Conservation (phyloP, 92 coral and sea anemone genomes). For the Epizoanthus rinbou region DNA sequence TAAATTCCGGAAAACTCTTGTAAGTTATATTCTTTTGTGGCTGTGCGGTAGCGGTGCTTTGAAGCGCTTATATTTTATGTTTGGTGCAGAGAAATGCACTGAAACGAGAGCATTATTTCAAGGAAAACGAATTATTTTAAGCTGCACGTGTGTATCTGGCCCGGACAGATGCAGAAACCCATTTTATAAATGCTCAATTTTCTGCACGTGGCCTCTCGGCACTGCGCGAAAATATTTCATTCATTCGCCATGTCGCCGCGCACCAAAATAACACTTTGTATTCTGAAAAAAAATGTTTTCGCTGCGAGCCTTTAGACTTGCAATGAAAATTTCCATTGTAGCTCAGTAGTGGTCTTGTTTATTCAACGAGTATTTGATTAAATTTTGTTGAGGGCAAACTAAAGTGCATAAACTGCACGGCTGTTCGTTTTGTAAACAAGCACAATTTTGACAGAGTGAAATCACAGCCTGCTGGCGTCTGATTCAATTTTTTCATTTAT, state of each 20-base stretch:
- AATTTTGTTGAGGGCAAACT: not conserved
- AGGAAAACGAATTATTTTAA: not conserved
- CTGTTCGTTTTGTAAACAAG: slow-evolving; percentile 25
- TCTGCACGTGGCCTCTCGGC: slow-evolving; percentile 31
- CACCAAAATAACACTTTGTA: not conserved
- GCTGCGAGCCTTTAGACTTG: not conserved
- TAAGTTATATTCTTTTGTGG: not conserved
- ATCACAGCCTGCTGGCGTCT: not conserved
- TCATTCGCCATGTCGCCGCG: slow-evolving; percentile 8
- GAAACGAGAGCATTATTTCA: not conserved
- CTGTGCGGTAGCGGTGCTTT: not conserved
- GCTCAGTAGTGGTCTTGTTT: not conserved
- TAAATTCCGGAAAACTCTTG: not conserved
- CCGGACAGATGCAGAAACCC: slow-evolving; percentile 31
- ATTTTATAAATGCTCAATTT: slow-evolving; percentile 28
- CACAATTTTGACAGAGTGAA: not conserved
- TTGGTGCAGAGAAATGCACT: slow-evolving; percentile 7
- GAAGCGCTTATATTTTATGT: slow-evolving; percentile 9
- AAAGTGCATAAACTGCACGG: not conserved
- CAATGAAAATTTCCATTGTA: not conserved
- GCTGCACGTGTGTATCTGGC: slow-evolving; percentile 38
- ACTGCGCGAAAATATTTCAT: slow-evolving; percentile 19
- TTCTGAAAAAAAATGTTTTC: not conserved
- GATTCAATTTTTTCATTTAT: slow-evolving; percentile 24
- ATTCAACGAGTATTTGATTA: not conserved